Percentiles rank a stretch among this genome's conserved stretches.
phyloP scores from a whole-genome alignment of 2,888 invertebrate genomes.

The Tortricodes alternella region DNA sequence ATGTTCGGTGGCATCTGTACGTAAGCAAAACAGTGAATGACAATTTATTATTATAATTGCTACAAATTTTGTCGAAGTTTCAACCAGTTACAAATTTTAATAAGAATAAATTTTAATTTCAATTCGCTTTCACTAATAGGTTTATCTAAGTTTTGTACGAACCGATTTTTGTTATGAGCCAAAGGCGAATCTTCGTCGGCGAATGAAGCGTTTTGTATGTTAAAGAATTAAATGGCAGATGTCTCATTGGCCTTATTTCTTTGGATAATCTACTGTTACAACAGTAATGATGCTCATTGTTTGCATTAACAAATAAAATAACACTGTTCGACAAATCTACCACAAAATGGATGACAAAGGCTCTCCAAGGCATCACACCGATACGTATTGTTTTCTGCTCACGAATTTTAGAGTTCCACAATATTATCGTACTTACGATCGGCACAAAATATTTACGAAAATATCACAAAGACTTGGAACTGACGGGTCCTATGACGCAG shows the following conservation, averaged over 20 bases:
- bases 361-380: conserved; percentile 32
- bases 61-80: no score
- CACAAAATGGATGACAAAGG: conserved; percentile 4
- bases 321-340: not conserved
- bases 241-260: no score
- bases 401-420: conserved; percentile 50
- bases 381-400: conserved; percentile 54
- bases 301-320: not conserved
- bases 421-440: conserved; percentile 44
- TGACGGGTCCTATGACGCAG: conserved; percentile 49
- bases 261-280: no score
- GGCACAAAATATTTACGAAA: conserved; percentile 76
- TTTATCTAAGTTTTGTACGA: no score
- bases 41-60: no score
- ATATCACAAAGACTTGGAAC: conserved; percentile 49
- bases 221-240: no score
- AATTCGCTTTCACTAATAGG: no score
- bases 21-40: not conserved
- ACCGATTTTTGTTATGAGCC: no score
- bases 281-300: not conserved
- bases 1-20: not conserved
- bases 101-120: no score
- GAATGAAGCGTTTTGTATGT: no score
- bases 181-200: no score
- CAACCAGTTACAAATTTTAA: no score